phyloP scores from a whole-genome alignment of 2,888 invertebrate genomes.

The Lacanobia oleracea region DNA sequence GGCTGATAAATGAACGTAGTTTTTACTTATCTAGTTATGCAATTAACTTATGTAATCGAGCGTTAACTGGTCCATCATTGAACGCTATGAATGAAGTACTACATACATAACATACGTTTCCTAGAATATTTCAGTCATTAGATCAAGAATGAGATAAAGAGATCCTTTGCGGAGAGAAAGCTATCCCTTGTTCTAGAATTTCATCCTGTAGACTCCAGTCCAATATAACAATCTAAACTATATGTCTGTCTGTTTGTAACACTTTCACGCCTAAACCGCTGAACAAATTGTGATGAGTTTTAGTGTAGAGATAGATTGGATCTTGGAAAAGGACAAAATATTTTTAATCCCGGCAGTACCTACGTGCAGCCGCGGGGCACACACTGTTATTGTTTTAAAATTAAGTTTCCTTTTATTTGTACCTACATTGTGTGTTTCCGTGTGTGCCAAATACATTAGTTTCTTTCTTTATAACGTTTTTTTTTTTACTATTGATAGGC shows the following conservation, averaged over 20 bases:
- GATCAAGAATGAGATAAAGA: neutral
- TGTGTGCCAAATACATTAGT: no score
- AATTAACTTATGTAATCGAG: conserved; percentile 15
- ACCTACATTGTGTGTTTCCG: no score
- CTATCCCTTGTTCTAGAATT: neutral
- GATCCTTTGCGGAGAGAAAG: no score
- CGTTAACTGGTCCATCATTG: neutral
- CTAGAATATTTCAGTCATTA: neutral
- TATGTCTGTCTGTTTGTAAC: neutral
- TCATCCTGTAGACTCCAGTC: neutral
- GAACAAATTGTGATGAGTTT: no score
- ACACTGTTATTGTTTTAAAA: no score
- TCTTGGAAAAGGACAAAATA: neutral
- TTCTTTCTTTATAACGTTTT: no score
- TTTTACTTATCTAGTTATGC: conserved; percentile 14
- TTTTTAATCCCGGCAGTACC: neutral
- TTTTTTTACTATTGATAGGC: no score
- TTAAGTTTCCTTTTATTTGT: no score
- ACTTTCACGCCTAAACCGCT: no score
- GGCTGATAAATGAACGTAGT: conserved; percentile 18
- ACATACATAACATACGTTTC: neutral
- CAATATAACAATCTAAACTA: neutral
- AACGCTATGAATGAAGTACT: conserved; percentile 1
- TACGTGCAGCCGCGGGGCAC: no score
- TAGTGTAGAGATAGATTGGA: neutral